phyloP scores from a whole-genome alignment of 2,888 invertebrate species.

The Drosophila longiperda region DNA sequence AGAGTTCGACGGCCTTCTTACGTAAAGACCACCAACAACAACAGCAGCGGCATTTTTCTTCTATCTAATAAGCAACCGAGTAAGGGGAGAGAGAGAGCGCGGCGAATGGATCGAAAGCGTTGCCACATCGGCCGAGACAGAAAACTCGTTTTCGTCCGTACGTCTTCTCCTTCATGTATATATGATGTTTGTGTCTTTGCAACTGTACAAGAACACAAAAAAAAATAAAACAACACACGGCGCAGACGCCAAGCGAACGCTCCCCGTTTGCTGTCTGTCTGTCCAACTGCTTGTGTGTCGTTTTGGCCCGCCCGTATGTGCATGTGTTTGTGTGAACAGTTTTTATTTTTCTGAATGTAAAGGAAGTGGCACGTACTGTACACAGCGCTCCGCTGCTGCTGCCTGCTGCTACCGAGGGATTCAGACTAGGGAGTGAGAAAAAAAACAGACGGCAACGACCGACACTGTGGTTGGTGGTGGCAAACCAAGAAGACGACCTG shows the following conservation, averaged over 20 bases:
- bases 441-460: slow-evolving; percentile 57
- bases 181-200: slow-evolving; percentile 64
- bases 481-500: slow-evolving; percentile 49
- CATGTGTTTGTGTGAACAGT: slow-evolving; percentile 56
- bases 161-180: slow-evolving; percentile 19
- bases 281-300: slow-evolving; percentile 48
- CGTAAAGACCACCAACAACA: slow-evolving; percentile 68
- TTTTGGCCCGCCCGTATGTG: slow-evolving; percentile 44
- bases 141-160: slow-evolving; percentile 59
- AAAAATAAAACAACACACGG: slow-evolving; percentile 52
- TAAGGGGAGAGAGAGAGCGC: slow-evolving; percentile 15
- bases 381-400: slow-evolving; percentile 62
- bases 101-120: slow-evolving; percentile 41
- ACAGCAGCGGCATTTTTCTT: slow-evolving; percentile 68
- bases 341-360: slow-evolving; percentile 80
- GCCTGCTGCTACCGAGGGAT: slow-evolving; percentile 62
- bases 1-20: slow-evolving; percentile 80
- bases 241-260: slow-evolving; percentile 71
- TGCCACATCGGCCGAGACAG: slow-evolving; percentile 63
- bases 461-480: slow-evolving; percentile 46
- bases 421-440: slow-evolving; percentile 52
- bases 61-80: slow-evolving; percentile 70
- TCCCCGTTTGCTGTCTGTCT: slow-evolving; percentile 42
- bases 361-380: slow-evolving; percentile 80
- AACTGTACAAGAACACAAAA: slow-evolving; percentile 73